Conservation (phyloP, 2,797 vertebrate species). For the Diceros bicornis region DNA sequence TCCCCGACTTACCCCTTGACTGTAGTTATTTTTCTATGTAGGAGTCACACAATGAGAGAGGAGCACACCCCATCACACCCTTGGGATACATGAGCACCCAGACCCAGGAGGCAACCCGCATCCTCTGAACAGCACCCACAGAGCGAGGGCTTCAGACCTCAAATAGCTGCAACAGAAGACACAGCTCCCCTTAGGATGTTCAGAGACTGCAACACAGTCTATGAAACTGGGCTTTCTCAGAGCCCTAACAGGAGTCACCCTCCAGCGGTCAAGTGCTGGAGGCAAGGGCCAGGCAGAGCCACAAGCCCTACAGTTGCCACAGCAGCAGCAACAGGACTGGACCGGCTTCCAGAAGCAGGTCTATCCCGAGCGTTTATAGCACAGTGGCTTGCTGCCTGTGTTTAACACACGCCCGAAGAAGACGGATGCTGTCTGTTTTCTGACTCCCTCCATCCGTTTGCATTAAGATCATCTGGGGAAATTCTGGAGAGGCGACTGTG, state of each 20-base stretch:
- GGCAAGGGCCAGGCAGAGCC: conserved; percentile 63
- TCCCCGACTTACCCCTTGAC: not conserved
- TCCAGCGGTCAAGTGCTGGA: conserved; percentile 71
- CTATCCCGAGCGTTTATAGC: conserved; percentile 72
- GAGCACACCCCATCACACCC: not conserved
- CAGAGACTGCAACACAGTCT: not conserved
- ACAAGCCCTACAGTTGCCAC: conserved; percentile 85
- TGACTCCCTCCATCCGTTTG: conserved; percentile 31
- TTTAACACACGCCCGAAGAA: conserved; percentile 38
- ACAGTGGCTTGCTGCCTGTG: conserved; percentile 57
- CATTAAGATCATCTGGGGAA: conserved; percentile 26
- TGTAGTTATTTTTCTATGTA: not conserved
- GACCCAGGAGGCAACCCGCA: not conserved
- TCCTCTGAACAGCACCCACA: not conserved
- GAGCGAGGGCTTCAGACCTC: not conserved
- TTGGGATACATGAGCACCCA: not conserved
- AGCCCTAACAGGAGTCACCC: conserved; percentile 35
- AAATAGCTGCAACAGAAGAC: conserved; percentile 40
- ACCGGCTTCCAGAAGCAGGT: conserved; percentile 73
- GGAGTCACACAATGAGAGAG: not conserved
- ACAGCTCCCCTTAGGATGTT: not conserved
- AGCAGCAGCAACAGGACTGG: conserved; percentile 73
- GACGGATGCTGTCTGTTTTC: conserved; percentile 33
- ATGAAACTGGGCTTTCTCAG: conserved; percentile 47
- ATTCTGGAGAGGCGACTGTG: not conserved